Evolutionary conservation across 2,888 invertebrate genomes (phyloP), one percentile per base, ranked within the genome.

Genomic region (Parochlus steinenii): DNA sequence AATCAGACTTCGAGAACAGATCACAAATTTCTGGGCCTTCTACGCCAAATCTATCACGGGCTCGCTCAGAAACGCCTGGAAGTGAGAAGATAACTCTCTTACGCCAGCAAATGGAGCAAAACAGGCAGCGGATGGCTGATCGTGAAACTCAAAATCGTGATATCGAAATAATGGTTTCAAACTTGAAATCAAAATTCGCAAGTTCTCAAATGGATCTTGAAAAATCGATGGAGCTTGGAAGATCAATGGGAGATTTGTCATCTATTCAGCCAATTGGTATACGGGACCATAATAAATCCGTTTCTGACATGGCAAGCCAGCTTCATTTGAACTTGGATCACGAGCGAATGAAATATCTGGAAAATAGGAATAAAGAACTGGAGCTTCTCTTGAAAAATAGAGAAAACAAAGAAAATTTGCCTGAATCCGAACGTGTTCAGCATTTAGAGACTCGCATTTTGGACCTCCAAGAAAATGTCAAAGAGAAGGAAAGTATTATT

Each of bases 401-500:
- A 14, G 54, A 53, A 29, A 51, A 52, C 33, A 43, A 41, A 8
- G 20, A 34, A 8, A 33, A 10, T 15, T 15, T 27, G 10, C 17
- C 27, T 6, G 37, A 37, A 22, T 16, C 33, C 6, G 33, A 33
- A n/a, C 11, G 16, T 23, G 17, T 45, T 44, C 10, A 48, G 33
- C 41, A 42, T 18, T 38, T 52, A 8, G 49, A 51, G 31, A 45
- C 40, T 22, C 47, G 46, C 37, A 69, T 87, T 31, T 56, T 87
- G 42, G 89, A 90, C 54, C 62, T 81, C 32, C 80, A 85, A 56
- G 87, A 86, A 52, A 74, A 74, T 55, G 62, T 85, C 4, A 74
- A 71, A 48, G 81, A 85, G 56, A 80, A 85, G 54, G 81, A 83
- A 56, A 75, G 78, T 48, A 77, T 86, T 33, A 78, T 86, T 48